phyloP scores from a whole-genome alignment of 2,113 vertebrate species.

The Leuciscus idus region DNA sequence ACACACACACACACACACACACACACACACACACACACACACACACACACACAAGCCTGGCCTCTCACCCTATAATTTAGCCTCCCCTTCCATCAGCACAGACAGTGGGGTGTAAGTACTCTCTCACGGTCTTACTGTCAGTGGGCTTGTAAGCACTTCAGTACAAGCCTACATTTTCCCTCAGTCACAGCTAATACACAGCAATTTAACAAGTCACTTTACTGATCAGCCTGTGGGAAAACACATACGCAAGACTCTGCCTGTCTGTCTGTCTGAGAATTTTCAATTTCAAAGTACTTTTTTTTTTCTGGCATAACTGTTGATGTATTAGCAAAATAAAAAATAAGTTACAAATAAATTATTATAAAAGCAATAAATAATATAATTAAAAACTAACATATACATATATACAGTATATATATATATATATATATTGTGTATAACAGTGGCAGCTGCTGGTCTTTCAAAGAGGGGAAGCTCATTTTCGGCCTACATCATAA shows the following conservation, averaged over 20 bases:
- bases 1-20: not conserved
- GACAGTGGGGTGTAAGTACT: not conserved
- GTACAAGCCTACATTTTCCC: not conserved
- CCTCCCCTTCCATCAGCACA: too few relatives aligned
- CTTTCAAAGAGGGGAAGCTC: too few relatives aligned
- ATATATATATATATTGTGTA: too few relatives aligned
- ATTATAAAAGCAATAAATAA: too few relatives aligned
- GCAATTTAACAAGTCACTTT: constrained; percentile 29
- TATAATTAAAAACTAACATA: too few relatives aligned
- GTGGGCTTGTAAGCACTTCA: constrained; percentile 24
- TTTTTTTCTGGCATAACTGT: not conserved
- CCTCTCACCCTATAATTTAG: not conserved
- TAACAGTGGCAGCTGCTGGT: too few relatives aligned
- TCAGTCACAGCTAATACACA: not conserved
- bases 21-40: not conserved
- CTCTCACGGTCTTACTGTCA: constrained; percentile 14
- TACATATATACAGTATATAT: too few relatives aligned
- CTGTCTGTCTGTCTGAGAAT: not conserved
- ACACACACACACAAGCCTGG: not conserved
- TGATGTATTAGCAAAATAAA: not conserved
- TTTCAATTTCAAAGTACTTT: not conserved
- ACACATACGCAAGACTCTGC: not conserved
- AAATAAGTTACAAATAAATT: not conserved
- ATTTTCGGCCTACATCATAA: too few relatives aligned
- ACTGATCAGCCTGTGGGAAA: not conserved